Conservation (phyloP, 2,797 vertebrate species). For the Odontamblyopus lacepedii region DNA sequence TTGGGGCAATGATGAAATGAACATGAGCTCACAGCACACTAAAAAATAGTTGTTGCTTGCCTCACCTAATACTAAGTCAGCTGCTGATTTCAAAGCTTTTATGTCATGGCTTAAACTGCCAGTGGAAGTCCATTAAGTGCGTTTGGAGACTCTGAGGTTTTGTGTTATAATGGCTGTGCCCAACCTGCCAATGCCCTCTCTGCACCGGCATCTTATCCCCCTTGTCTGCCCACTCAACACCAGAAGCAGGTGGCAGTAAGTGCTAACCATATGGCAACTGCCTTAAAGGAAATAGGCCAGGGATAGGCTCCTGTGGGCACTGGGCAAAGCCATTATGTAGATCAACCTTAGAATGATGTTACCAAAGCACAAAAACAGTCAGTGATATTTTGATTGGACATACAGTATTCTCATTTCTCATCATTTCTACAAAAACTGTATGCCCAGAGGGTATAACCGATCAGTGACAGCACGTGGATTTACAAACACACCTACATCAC, state of each 20-base stretch:
- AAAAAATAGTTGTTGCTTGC: constrained; percentile 41
- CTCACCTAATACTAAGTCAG: constrained; percentile 33
- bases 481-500: constrained; percentile 5
- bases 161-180: constrained; percentile 48
- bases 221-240: constrained; percentile 46
- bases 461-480: not conserved
- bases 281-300: constrained; percentile 61
- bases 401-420: constrained; percentile 29
- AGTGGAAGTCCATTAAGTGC: constrained; percentile 63
- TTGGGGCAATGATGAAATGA: constrained; percentile 39
- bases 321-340: constrained; percentile 58
- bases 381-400: constrained; percentile 45
- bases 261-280: constrained; percentile 73
- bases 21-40: constrained; percentile 51
- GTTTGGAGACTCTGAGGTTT: constrained; percentile 61
- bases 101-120: constrained; percentile 27
- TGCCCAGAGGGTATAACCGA: not conserved
- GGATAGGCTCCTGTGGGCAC: constrained; percentile 63
- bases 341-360: constrained; percentile 72
- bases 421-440: constrained; percentile 5
- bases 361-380: constrained; percentile 50
- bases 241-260: constrained; percentile 74
- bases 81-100: constrained; percentile 34
- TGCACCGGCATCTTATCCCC: constrained; percentile 38
- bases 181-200: constrained; percentile 42